A percentile compares a stretch with the other conserved stretches of the same genome.
Evolutionary conservation across 1,140 invertebrate species (phyloP).

Genomic region (Lasioglossum baleicum): DNA sequence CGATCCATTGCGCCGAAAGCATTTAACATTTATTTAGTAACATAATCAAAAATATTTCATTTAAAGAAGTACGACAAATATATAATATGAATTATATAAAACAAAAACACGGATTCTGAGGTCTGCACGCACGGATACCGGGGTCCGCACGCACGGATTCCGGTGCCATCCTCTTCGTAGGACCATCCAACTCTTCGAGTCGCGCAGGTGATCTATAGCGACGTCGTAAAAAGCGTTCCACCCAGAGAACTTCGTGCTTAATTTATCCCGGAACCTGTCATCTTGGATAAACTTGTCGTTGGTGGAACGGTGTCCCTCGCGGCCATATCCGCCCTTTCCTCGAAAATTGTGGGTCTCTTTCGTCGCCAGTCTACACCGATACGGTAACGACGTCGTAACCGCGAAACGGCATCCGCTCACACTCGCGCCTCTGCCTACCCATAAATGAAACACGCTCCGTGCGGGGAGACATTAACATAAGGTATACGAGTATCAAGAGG

Average conservation of each 20-base stretch:
- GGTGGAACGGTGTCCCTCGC: neutral
- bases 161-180: neutral
- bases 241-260: slow-evolving; percentile 55
- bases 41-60: too few species aligned
- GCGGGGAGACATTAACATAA: slow-evolving; percentile 36
- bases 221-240: slow-evolving; percentile 20
- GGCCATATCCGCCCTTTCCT: neutral
- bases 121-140: neutral
- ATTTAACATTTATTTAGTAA: too few species aligned
- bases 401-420: slow-evolving; percentile 43
- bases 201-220: slow-evolving; percentile 5
- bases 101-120: too few species aligned
- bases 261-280: slow-evolving; percentile 62
- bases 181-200: neutral
- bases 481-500: slow-evolving; percentile 47
- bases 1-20: too few species aligned
- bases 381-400: slow-evolving; percentile 62
- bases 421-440: slow-evolving; percentile 28
- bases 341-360: slow-evolving; percentile 37
- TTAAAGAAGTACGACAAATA: too few species aligned
- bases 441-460: slow-evolving; percentile 34
- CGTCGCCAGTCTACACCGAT: slow-evolving; percentile 43
- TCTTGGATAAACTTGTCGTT: slow-evolving; percentile 41
- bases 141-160: neutral
- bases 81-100: too few species aligned